Base-by-base conservation (phyloP, 2,888 invertebrate species). In the Drosophila differens region DNA sequence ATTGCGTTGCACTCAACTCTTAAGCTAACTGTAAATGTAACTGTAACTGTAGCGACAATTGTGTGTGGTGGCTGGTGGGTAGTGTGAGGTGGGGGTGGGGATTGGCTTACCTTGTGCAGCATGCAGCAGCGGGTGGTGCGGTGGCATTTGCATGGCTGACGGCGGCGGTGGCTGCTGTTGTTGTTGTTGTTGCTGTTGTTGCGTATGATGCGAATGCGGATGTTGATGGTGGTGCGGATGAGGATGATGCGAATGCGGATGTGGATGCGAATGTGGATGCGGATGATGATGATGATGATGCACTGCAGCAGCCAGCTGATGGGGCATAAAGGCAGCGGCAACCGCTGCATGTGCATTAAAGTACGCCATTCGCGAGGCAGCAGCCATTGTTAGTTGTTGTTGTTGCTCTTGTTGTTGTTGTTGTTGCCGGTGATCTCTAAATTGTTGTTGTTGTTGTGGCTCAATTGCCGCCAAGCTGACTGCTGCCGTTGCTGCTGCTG, bases 311-410 rank as follows among this genome's bases (percentile, higher is more conserved):
- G 95, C 95, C 51, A 95, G 95, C 88, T 95, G 95, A 90, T 96
- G 96, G 35, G 97, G 97, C 88, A 97, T 94, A 94, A 97, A 97
- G 55, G 97, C 97, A 22, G 97, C 97, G 12, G 97, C 97, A 55
- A 97, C 97, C n/a, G 97, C 97, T 51, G 97, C 97, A 93, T 97
- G 97, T 60, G 97, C 97, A 94, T 97, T 97, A 93, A 98, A 97
- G 93, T 98, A 98, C 69, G 97, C 97, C 95, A 97, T 97, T 51
- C 97, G 94, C 89, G 96, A 96, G 63, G 96, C 96, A 47, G 93
- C 94, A 59, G 93, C 93, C 93, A 93, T 93, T 70, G 93, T 93
- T 91, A 93, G 88, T 81, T 93, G 93, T 77, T 93, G 93, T 76
- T 93, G 93, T 37, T 92, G 92, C 67, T 91, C 78, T 75, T 68